These are phyloP conservation scores for Eucriotettix oculatus DNA, from an alignment of 2,888 invertebrate genomes.

Conservation along the genomic window DNA sequence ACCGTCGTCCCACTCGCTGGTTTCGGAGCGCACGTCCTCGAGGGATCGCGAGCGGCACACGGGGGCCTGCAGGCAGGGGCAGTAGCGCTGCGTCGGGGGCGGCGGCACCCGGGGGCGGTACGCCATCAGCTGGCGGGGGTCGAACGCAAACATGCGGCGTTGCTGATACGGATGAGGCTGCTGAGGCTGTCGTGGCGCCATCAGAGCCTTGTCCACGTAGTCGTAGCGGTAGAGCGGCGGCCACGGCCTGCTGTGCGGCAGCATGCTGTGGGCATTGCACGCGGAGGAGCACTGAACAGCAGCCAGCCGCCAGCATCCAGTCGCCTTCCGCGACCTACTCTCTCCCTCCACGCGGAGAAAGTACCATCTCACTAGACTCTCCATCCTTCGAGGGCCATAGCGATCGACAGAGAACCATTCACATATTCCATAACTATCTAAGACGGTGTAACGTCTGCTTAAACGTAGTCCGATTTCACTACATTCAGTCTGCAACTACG, in stretches of 20 bases:
- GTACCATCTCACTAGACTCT: too few relatives aligned
- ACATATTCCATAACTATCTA: too few relatives aligned
- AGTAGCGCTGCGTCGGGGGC: conserved; percentile 20
- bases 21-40: conserved; percentile 52
- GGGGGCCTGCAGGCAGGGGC: conserved; percentile 17
- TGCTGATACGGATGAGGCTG: conserved; percentile 32
- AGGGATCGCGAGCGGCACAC: conserved; percentile 43
- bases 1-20: conserved; percentile 45
- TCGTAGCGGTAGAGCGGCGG: conserved; percentile 39
- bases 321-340: not conserved
- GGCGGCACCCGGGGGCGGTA: conserved; percentile 17
- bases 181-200: conserved; percentile 38
- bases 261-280: not conserved
- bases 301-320: not conserved
- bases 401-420: too few relatives aligned
- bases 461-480: too few relatives aligned
- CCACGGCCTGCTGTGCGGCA: conserved; percentile 36
- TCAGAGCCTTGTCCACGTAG: conserved; percentile 21
- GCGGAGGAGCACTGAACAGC: not conserved
- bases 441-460: too few relatives aligned
- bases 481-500: too few relatives aligned
- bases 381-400: too few relatives aligned
- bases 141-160: conserved; percentile 23
- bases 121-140: conserved; percentile 16
- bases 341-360: not conserved